These are phyloP conservation scores for Tor tambroides DNA, from an alignment of 2,113 vertebrate species.

Conservation along the genomic window DNA sequence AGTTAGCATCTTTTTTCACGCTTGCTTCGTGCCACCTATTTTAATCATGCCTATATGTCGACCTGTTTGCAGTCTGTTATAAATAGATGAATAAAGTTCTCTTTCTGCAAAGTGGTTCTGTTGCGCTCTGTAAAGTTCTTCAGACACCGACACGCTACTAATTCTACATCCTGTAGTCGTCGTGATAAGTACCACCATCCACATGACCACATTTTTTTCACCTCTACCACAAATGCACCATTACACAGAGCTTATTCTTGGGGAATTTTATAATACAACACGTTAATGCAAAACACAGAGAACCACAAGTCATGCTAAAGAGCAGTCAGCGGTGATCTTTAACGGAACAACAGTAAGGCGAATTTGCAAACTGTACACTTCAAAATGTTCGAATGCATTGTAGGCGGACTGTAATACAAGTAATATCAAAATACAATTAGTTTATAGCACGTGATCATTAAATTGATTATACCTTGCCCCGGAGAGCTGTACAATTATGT, in stretches of 20 bases:
- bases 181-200: neutral
- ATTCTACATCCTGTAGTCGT: neutral
- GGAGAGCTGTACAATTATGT: conserved; percentile 16
- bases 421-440: conserved; percentile 8
- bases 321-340: neutral
- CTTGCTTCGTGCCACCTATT: neutral
- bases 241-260: neutral
- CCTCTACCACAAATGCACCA: conserved; percentile 1
- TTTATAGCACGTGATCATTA: neutral
- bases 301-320: neutral
- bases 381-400: neutral
- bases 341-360: neutral
- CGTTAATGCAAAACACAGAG: neutral
- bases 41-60: neutral
- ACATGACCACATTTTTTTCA: neutral
- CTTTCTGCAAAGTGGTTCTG: neutral
- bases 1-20: neutral
- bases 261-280: neutral
- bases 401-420: neutral
- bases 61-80: neutral
- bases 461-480: conserved; percentile 1
- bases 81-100: neutral
- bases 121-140: neutral
- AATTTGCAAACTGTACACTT: neutral
- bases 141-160: neutral